Evolutionary conservation across 2,888 invertebrate genomes (phyloP), one percentile per base, ranked within the genome.

Genomic region (Mimachlamys varia): DNA sequence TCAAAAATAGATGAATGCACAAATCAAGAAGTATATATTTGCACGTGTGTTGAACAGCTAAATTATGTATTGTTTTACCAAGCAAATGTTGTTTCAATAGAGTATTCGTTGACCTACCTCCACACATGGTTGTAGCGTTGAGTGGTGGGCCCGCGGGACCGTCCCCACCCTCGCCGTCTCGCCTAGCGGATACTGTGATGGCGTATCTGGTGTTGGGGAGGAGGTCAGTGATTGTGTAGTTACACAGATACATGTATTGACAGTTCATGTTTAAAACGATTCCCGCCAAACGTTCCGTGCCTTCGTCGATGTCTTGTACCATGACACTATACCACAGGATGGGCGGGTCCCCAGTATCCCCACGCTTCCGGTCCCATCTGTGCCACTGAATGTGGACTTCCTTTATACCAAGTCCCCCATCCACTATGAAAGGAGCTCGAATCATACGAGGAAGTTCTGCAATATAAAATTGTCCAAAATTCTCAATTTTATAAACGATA

Each of bases 171-270:
- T 95, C 94, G 0, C 95, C 95, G 19, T 95, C 94, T 87, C 95
- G 90, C 22, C 94, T 89, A 2, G 93, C 94, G 0, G 95, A 93
- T 27, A 95, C 93, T 90, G 94, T 94, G 27, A 96, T 93, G 55
- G 94, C 94, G 91, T 96, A 96, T 90, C 93, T 92, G 3, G 95
- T 94, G 92, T 95, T 95, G 4, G 96, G 95, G 22, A 91, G 88
- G 22, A 96, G 94, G 88, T 94, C 94, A 0, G 92, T 92, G 22
- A 96, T 89, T 13, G 94, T 94, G 89, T 93, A 95, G 89, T 93
- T 93, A 92, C 95, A 95, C 50, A 90, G 91, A 7, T 91, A 88
- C 50, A 90, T 88, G 55, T 90, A 90, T 4, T 92, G 89, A 88
- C 94, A 94, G 33, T 93, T 92, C 62, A 93, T 87, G 87, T 94